Base-by-base conservation (phyloP, 2,797 vertebrate species). In the Coluber constrictor region DNA sequence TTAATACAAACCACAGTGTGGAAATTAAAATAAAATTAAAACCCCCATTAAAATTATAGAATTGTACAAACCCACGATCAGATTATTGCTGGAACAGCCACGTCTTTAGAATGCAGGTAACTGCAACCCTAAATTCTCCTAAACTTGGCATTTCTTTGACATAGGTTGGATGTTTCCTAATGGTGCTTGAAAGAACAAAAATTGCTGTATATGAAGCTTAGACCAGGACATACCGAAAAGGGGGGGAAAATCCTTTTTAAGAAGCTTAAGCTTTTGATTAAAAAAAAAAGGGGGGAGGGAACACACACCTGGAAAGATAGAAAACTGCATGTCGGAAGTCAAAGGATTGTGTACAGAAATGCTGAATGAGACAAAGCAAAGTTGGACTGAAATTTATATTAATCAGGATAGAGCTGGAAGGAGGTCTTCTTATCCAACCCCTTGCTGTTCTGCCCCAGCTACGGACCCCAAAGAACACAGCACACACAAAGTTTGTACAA, bases 311-410 rank as follows among this genome's bases (percentile, higher is more conserved):
- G 43, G 43, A 25, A 66, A 91, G 93, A 88, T 86, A 90, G 86
- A 94, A 90, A 93, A 61, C 87, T 93, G 0, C 94, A 86, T n/a
- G 6, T 18, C 5, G 23, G 43, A 87, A 94, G 51, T 93, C 91
- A 96, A 93, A 90, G 94, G 51, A 93, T 92, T 93, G 87, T 94
- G 94, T 43, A 12, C 12, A 91, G 93, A 95, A 94, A 89, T 90
- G 87, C 5, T 93, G 88, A 27, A 93, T 47, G 37, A 89, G 95
- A 90, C 32, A 92, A 94, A 74, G 88, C 83, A 54, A 74, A 94
- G 87, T 88, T 94, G 90, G 83, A 90, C 70, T 83, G 60, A 90
- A 90, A 83, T 94, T 92, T n/a, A 66, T 15, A 66, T 66, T n/a
- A 66, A 66, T n/a, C 5, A 5, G 63, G 13, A 15, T 15, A 66